Percentiles rank a stretch among this genome's conserved stretches.
phyloP scores from a whole-genome alignment of 1,140 invertebrate genomes.

The Nasonia giraulti region DNA sequence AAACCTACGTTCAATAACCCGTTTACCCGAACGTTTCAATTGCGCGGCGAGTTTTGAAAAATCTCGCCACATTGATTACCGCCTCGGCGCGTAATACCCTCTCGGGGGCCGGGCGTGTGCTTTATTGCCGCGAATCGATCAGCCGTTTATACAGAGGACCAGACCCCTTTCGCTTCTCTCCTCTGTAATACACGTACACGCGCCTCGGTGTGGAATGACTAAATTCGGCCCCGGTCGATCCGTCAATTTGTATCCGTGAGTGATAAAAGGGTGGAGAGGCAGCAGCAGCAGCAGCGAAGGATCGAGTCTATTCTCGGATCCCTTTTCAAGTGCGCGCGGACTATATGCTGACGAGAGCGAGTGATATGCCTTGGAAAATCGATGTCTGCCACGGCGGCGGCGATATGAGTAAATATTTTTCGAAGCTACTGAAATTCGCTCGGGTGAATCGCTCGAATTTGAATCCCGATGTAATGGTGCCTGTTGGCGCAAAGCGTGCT shows the following conservation, averaged over 20 bases:
- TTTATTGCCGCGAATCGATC: constrained; percentile 21
- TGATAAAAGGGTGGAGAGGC: background rate
- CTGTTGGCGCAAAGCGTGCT: no score
- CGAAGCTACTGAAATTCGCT: background rate
- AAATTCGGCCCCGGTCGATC: background rate
- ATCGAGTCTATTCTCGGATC: background rate
- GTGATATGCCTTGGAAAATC: background rate
- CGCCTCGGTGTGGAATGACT: background rate
- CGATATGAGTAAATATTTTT: background rate
- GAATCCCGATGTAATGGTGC: background rate
- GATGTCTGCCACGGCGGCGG: background rate
- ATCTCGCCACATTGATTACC: background rate
- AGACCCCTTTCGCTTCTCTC: background rate
- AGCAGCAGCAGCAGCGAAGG: no score
- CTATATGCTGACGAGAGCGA: background rate
- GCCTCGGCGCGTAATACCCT: background rate
- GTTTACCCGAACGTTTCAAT: background rate
- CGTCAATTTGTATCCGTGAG: background rate
- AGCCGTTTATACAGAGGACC: background rate
- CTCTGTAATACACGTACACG: background rate
- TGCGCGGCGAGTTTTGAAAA: background rate
- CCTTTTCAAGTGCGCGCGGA: background rate
- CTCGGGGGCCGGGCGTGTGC: background rate
- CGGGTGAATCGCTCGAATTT: background rate
- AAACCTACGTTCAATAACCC: no score